Conservation (phyloP, 2,888 invertebrate species). For the Heliconius hortense region DNA sequence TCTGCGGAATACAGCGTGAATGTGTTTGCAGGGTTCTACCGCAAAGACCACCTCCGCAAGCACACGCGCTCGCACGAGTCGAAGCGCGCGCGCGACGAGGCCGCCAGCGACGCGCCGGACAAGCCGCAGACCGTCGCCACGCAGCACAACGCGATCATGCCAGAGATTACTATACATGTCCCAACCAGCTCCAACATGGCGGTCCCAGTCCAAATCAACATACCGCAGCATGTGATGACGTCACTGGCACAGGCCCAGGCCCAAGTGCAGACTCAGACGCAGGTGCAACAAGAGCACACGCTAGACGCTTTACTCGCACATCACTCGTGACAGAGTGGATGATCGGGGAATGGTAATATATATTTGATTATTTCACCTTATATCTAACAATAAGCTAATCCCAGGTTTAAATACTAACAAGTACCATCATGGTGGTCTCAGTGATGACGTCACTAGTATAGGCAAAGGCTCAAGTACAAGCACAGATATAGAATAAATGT, state of each 20-base stretch:
- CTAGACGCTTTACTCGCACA: constrained; percentile 69
- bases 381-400: too few species aligned
- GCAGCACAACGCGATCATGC: constrained; percentile 55
- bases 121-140: constrained; percentile 47
- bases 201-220: constrained; percentile 85
- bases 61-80: constrained; percentile 90
- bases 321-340: constrained; percentile 61
- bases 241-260: constrained; percentile 59
- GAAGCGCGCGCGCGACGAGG: constrained; percentile 88
- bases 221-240: constrained; percentile 80
- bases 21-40: constrained; percentile 88
- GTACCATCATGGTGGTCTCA: not conserved
- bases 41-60: constrained; percentile 90
- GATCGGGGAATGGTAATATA: not conserved
- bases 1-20: too few species aligned
- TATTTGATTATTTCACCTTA: not conserved
- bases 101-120: constrained; percentile 71
- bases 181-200: constrained; percentile 83
- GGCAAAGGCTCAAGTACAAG: not conserved
- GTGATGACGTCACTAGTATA: not conserved
- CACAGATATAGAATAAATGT: not conserved
- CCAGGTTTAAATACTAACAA: not conserved
- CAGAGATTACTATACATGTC: constrained; percentile 79
- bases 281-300: constrained; percentile 33
- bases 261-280: constrained; percentile 49